A percentile compares a stretch with the other conserved stretches of the same genome.
Evolutionary conservation across 2,797 vertebrate genomes (phyloP).

Genomic region (Pangasius krempfi): DNA sequence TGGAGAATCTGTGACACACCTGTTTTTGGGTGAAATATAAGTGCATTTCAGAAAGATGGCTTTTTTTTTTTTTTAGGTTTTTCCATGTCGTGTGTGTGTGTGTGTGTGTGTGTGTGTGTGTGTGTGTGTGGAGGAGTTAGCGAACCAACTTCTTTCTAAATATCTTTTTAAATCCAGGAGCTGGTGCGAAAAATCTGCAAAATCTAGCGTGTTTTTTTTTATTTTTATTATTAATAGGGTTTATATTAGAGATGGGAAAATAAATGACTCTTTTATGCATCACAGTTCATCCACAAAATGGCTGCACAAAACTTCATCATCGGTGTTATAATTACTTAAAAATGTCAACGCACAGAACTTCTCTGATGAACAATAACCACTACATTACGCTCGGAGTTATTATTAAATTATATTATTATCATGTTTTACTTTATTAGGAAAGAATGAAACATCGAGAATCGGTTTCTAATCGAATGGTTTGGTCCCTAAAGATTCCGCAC

Average conservation of each 20-base stretch:
- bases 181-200: background rate
- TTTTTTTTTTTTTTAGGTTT: background rate
- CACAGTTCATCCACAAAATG: background rate
- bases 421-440: too few species aligned
- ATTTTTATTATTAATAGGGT: background rate
- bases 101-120: background rate
- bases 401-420: background rate
- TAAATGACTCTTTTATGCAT: background rate
- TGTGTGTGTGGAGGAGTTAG: background rate
- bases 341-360: background rate
- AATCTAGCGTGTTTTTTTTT: background rate
- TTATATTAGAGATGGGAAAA: background rate
- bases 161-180: background rate
- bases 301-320: background rate
- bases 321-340: background rate
- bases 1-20: background rate
- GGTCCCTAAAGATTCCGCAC: background rate
- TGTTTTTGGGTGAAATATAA: background rate
- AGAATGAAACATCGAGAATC: background rate
- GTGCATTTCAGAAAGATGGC: background rate
- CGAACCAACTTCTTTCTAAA: background rate
- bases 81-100: background rate
- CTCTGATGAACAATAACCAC: background rate
- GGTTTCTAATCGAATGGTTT: background rate
- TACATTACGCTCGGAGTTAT: background rate